Conservation (phyloP, 2,888 invertebrate genomes). For the Diarsia brunnea region DNA sequence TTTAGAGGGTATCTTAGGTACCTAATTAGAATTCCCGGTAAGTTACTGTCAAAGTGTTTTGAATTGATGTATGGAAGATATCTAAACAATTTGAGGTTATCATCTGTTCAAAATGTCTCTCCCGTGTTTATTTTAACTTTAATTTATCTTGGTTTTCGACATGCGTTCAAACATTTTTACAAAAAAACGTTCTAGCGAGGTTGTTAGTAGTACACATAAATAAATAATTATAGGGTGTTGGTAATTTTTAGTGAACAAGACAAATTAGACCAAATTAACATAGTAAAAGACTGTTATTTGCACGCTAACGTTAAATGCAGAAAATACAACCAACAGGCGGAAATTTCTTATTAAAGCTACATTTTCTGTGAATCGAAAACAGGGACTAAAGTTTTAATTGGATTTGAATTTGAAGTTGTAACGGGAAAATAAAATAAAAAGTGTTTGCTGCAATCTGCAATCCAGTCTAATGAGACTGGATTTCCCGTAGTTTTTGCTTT, state of each 20-base stretch:
- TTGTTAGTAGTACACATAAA: too few relatives aligned
- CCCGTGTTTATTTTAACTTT: not conserved
- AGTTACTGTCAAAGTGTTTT: slow-evolving; percentile 7
- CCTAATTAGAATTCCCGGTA: slow-evolving; percentile 15
- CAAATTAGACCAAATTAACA: too few relatives aligned
- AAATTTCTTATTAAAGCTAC: too few relatives aligned
- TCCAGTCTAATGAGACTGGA: not conserved
- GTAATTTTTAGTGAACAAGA: too few relatives aligned
- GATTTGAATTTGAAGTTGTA: slow-evolving; percentile 17
- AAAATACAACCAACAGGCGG: too few relatives aligned
- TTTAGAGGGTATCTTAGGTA: slow-evolving; percentile 29
- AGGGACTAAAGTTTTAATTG: slow-evolving; percentile 19
- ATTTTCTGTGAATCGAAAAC: not conserved
- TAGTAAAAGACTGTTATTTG: too few relatives aligned
- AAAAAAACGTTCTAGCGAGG: too few relatives aligned
- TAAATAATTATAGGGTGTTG: too few relatives aligned
- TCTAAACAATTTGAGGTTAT: not conserved
- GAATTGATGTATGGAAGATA: not conserved
- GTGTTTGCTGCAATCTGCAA: too few relatives aligned
- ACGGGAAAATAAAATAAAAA: slow-evolving; percentile 16
- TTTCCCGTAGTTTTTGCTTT: not conserved
- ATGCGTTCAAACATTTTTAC: too few relatives aligned
- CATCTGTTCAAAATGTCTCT: not conserved
- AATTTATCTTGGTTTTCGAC: too few relatives aligned
- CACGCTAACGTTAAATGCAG: too few relatives aligned